Conservation (phyloP, 2,797 vertebrate species). For the Arremon brunneinucha region DNA sequence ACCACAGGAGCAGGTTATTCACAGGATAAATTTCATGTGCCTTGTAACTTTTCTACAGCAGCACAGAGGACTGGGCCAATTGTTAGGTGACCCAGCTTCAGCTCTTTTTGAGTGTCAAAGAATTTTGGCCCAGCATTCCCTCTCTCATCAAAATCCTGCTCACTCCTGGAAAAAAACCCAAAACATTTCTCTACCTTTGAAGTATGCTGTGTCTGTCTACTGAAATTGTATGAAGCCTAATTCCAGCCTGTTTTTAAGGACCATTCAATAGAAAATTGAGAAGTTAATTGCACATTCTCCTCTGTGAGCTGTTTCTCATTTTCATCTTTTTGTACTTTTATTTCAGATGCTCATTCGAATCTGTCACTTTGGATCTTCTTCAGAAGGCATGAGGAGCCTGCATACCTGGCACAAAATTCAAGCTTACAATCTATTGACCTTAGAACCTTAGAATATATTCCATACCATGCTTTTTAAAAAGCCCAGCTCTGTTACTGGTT, state of each 20-base stretch:
- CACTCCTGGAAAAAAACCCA: not conserved
- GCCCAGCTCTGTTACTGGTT: not conserved
- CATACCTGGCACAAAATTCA: not conserved
- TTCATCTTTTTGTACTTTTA: not conserved
- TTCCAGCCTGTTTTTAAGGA: not conserved
- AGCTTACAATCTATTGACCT: not conserved
- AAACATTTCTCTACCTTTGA: not conserved
- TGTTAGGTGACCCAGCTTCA: not conserved
- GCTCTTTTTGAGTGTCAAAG: not conserved
- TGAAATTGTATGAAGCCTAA: not conserved
- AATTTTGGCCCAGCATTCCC: not conserved
- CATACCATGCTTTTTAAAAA: not conserved
- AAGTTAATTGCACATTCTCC: not conserved
- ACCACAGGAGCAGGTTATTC: constrained; percentile 30
- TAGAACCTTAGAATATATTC: not conserved
- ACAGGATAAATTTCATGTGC: constrained; percentile 1
- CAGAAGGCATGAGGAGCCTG: not conserved
- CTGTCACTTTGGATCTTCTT: not conserved
- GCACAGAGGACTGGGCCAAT: not conserved
- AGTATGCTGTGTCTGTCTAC: not conserved
- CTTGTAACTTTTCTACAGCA: not conserved
- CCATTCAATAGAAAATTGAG: not conserved
- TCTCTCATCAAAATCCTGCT: not conserved
- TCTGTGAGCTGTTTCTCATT: not conserved
- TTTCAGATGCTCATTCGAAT: not conserved